Evolutionary conservation across 2,797 vertebrate species (phyloP), one percentile per base, ranked within the genome.

Genomic region (Adelosebastes latens): DNA sequence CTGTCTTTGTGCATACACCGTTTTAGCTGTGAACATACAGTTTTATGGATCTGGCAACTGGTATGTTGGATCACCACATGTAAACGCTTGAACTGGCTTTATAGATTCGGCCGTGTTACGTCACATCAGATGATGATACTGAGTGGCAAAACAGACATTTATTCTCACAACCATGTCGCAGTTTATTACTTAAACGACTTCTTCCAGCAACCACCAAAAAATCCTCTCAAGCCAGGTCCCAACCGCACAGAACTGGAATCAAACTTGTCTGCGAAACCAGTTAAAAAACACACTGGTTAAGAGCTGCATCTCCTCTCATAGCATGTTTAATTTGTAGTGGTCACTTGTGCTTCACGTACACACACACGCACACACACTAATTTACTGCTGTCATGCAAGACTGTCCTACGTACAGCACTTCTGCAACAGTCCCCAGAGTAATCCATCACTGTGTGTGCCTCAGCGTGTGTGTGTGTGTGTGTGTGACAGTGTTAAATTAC

Each of bases 401-500:
- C 89, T 34, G 56, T 87, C 89, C 90, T 83, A 81, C 75, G 18
- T 79, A 75, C 83, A 82, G 89, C 85, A 92, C 85, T 82, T 87
- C 88, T 89, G 86, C 83, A 88, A 86, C 86, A 85, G 78, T 88
- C 91, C 82, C 85, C 36, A 8, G 75, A 90, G 91, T 89, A 85
- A 93, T 92, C 82, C 86, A 93, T 93, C 91, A 92, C 72, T 1
- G 56, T 80, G 74, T 87, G 84, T 77, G 72, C 71, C 39, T 71
- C 76, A 25, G 31, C 42, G 18, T 64, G 79, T 46, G 63, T 1
- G 56, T 80, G 74, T 79, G 85, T 64, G 87, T 82, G 36, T 81
- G 84, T 92, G 86, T 77, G 94, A 91, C 92, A 90, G 89, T 94
- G 89, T 94, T 93, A 94, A 95, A 95, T 94, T 91, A 95, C 91